Percentiles rank a stretch among this genome's conserved stretches.
Conservation (phyloP, 1,140 invertebrate genomes). For the Drosophila neocordata region DNA sequence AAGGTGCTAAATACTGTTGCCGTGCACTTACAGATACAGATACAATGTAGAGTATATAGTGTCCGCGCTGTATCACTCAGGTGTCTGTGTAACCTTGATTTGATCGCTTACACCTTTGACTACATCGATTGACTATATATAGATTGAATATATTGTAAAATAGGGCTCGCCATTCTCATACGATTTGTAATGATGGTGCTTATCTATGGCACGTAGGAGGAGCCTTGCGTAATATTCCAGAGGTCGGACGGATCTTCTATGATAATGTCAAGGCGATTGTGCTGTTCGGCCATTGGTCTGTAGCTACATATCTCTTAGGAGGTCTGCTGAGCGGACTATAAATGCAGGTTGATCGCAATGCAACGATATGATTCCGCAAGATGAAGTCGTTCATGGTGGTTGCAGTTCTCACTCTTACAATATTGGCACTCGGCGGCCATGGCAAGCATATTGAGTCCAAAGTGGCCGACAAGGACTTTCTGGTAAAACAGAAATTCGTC, state of each 20-base stretch:
- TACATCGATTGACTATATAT: neutral
- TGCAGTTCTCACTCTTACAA: slow-evolving; percentile 59
- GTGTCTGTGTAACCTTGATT: neutral
- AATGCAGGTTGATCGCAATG: slow-evolving; percentile 40
- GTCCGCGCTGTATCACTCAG: neutral
- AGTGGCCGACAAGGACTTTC: slow-evolving; percentile 84
- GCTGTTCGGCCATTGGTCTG: slow-evolving; percentile 38
- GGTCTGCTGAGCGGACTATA: slow-evolving; percentile 51
- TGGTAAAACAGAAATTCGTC: slow-evolving; percentile 84
- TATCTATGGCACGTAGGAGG: neutral
- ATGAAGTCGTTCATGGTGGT: slow-evolving; percentile 80
- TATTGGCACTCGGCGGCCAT: slow-evolving; percentile 78
- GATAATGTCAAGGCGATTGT: slow-evolving; percentile 64
- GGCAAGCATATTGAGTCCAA: slow-evolving; percentile 82
- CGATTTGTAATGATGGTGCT: too few species aligned
- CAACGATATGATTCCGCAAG: slow-evolving; percentile 66
- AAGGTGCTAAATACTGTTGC: neutral
- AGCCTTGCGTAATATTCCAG: slow-evolving; percentile 6
- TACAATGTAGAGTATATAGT: neutral
- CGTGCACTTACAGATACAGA: neutral
- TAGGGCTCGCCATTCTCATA: slow-evolving; percentile 30
- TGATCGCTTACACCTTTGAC: neutral
- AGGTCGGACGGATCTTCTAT: slow-evolving; percentile 55
- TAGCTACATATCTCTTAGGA: slow-evolving; percentile 15
- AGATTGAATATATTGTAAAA: neutral